phyloP scores from a whole-genome alignment of 2,888 invertebrate species.

The Eristalis pertinax region DNA sequence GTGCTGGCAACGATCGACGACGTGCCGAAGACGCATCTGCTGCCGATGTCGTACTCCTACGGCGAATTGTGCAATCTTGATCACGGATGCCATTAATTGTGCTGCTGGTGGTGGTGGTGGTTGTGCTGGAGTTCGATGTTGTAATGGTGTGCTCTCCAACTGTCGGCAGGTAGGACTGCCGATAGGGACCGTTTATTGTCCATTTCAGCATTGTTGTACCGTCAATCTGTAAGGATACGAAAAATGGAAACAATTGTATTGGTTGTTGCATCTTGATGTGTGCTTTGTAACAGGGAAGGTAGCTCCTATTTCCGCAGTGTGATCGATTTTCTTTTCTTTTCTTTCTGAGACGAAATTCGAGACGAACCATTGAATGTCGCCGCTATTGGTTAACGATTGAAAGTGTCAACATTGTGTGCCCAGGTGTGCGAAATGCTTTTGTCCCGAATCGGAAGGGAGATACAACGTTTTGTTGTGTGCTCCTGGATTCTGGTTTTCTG shows the following conservation, averaged over 20 bases:
- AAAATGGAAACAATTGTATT: conserved; percentile 30
- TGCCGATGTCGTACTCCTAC: conserved; percentile 51
- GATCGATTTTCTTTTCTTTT: conserved; percentile 33
- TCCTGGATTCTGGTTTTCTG: conserved; percentile 27
- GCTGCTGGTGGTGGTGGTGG: conserved; percentile 16
- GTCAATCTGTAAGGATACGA: conserved; percentile 55
- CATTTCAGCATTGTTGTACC: conserved; percentile 78
- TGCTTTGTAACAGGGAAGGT: not conserved
- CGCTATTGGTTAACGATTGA: conserved; percentile 29
- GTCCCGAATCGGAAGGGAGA: not conserved
- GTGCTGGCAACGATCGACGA: conserved; percentile 51
- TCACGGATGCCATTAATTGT: not conserved
- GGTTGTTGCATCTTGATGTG: not conserved
- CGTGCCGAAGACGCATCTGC: conserved; percentile 53
- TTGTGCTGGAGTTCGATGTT: conserved; percentile 5
- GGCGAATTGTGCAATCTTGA: conserved; percentile 68
- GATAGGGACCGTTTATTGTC: conserved; percentile 78
- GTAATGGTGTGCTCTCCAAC: conserved; percentile 49
- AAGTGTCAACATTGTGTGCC: conserved; percentile 40
- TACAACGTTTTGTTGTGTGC: not conserved
- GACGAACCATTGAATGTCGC: conserved; percentile 5
- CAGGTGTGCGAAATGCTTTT: conserved; percentile 56
- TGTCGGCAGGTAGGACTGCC: conserved; percentile 76
- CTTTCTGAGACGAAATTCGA: conserved; percentile 34
- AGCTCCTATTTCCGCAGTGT: conserved; percentile 32